Evolutionary conservation across 2,113 vertebrate species (phyloP), one percentile per base, ranked within the genome.

Genomic region (Taxidea taxus): DNA sequence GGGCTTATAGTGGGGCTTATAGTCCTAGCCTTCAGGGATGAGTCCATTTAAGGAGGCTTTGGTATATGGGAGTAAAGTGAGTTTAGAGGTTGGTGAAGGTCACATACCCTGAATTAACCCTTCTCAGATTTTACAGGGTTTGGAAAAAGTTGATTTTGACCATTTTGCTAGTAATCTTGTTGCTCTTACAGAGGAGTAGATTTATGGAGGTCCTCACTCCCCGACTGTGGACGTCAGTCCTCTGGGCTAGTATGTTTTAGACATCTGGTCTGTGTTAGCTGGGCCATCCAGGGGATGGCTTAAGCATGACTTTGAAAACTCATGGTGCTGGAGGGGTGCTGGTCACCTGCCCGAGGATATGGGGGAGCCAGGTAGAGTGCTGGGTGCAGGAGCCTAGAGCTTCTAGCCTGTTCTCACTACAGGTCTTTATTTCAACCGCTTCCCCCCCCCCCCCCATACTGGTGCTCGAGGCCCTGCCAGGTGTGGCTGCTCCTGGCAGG

Each of bases 261-360:
- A 88, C 23, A 11, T 20, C 18, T 34, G 34, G 25, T 95, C 74
- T 44, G 27, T 75, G 51, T 82, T 54, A 87, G 7, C 21, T 4
- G n/a, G 54, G 31, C 9, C 39, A 54, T 81, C 16, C 10, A 39
- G 84, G 68, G 58, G 29, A 15, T 29, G 27, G 42, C 9, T 83
- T 23, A 25, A 29, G n/a, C 37, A 12, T 47, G 56, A 82, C 16
- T 47, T 11, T 89, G 62, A 31, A 85, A 85, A 42, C 27, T 58
- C 75, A 27, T 0, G 11, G 16, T 20, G 34, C 39, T 27, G 15
- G 25, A 64, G 37, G 80, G 44, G 78, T 58, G 31, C 42, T 20
- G 86, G n/a, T 37, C 0, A 21, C 60, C 27, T 84, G 31, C 39
- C 34, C 1, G 3, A 0, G 4, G 25, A 8, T 6, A 29, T 18